A percentile compares a stretch with the other conserved stretches of the same genome.
Conservation (phyloP, 2,113 vertebrate genomes). For the Brachyistius frenatus region DNA sequence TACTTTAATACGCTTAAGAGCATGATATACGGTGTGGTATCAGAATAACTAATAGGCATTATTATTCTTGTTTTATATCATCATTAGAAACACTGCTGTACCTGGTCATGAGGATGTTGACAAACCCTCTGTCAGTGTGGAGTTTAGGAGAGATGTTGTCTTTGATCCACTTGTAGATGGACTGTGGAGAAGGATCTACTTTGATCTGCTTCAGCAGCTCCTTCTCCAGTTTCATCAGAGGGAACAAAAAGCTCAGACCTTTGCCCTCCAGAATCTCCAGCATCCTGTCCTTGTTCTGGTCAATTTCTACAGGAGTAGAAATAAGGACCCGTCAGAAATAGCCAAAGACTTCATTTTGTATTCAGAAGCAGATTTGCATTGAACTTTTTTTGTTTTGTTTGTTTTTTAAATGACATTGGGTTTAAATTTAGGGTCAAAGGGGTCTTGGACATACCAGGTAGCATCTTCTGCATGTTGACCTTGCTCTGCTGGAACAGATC, state of each 20-base stretch:
- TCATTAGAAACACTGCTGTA: slow-evolving; percentile 55
- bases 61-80: too few relatives aligned
- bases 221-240: slow-evolving; percentile 98
- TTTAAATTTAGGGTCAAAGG: too few relatives aligned
- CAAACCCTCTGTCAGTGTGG: slow-evolving; percentile 98
- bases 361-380: not conserved
- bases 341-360: not conserved
- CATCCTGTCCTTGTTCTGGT: slow-evolving; percentile 99
- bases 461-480: slow-evolving; percentile 99
- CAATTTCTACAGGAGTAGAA: slow-evolving; percentile 88
- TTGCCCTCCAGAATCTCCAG: slow-evolving; percentile 98
- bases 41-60: too few relatives aligned
- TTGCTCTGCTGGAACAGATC: slow-evolving; percentile 97
- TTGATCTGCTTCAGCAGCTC: slow-evolving; percentile 97
- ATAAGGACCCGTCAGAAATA: not conserved
- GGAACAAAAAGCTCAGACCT: slow-evolving; percentile 97
- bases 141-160: slow-evolving; percentile 99
- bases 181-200: slow-evolving; percentile 96
- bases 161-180: slow-evolving; percentile 99
- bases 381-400: not conserved
- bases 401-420: not conserved
- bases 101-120: slow-evolving; percentile 99
- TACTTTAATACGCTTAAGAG: not conserved
- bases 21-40: too few relatives aligned
- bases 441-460: slow-evolving; percentile 88